Percentiles rank a stretch among this genome's conserved stretches.
phyloP scores from a whole-genome alignment of 2,797 vertebrate genomes.

The Clarias pachynema region DNA sequence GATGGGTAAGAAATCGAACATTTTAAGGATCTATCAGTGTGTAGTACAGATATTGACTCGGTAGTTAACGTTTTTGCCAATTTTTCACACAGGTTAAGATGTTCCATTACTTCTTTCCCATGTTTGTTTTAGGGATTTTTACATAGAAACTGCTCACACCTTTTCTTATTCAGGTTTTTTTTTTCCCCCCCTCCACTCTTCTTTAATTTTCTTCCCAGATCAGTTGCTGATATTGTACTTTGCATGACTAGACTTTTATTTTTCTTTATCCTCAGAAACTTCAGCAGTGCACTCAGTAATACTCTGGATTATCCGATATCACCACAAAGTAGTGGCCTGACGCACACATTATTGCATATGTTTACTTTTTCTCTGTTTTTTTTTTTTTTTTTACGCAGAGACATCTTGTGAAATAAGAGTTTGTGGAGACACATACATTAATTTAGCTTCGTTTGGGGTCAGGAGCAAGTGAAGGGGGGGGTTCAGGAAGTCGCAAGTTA shows the following conservation, averaged over 20 bases:
- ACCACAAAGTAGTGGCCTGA: conserved; percentile 22
- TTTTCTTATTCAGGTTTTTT: background rate
- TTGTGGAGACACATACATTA: conserved; percentile 21
- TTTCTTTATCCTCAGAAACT: background rate
- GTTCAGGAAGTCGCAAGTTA: conserved; percentile 55
- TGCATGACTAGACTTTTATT: background rate
- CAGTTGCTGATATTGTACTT: background rate
- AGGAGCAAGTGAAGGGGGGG: conserved; percentile 41
- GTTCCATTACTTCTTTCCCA: conserved; percentile 39
- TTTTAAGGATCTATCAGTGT: conserved; percentile 48
- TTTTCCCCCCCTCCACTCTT: background rate
- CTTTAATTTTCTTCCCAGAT: conserved; percentile 7
- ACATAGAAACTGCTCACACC: conserved; percentile 11
- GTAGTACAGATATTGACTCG: conserved; percentile 27
- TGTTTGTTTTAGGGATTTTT: conserved; percentile 30
- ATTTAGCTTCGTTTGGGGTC: conserved; percentile 11
- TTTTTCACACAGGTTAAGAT: conserved; percentile 35
- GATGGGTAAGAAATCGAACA: conserved; percentile 44
- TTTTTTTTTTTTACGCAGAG: background rate
- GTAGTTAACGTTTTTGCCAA: conserved; percentile 37
- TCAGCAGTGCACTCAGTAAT: conserved; percentile 18
- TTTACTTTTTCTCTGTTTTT: conserved; percentile 38
- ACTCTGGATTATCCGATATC: conserved; percentile 12
- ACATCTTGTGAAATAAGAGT: conserved; percentile 27
- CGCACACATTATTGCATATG: conserved; percentile 46